Evolutionary conservation across 1,140 invertebrate species (phyloP).

Genomic region (Lordiphosa stackelbergi): DNA sequence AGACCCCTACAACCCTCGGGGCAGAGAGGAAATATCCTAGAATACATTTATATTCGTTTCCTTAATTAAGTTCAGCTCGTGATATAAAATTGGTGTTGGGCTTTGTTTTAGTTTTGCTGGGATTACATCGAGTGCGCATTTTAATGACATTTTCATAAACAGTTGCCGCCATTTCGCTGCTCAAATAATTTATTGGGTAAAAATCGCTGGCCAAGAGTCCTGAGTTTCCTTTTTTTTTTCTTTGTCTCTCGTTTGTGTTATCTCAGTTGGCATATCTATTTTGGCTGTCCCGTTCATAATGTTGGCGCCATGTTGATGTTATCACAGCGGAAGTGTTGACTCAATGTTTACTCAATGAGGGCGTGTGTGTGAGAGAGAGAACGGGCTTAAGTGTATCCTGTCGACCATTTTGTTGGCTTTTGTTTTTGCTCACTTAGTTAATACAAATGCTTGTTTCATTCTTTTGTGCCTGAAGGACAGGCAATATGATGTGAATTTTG

Average conservation of each 20-base stretch:
- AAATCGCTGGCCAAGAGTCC: conserved; percentile 68
- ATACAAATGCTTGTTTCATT: conserved; percentile 48
- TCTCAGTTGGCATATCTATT: conserved; percentile 64
- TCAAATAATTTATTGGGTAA: conserved; percentile 74
- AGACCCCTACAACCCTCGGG: neutral
- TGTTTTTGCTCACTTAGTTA: conserved; percentile 40
- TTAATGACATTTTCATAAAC: conserved; percentile 73
- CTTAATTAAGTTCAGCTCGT: conserved; percentile 64
- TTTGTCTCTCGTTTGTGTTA: conserved; percentile 39
- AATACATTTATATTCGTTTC: conserved; percentile 29
- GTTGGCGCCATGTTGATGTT: conserved; percentile 74
- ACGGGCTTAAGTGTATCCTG: conserved; percentile 33
- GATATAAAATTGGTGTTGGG: conserved; percentile 12
- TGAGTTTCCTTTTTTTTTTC: conserved; percentile 22
- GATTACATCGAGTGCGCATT: conserved; percentile 52
- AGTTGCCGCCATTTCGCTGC: conserved; percentile 50
- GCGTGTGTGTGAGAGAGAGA: conserved; percentile 41
- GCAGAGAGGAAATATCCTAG: neutral
- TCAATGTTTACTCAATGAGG: conserved; percentile 75
- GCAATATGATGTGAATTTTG: conserved; percentile 10
- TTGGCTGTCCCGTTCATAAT: conserved; percentile 67
- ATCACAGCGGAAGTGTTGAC: conserved; percentile 71
- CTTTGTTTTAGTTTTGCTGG: conserved; percentile 29
- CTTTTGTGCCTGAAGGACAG: conserved; percentile 12
- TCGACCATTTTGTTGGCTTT: conserved; percentile 51